Conservation (phyloP, 2,888 invertebrate species). For the Druceiella hillmani region DNA sequence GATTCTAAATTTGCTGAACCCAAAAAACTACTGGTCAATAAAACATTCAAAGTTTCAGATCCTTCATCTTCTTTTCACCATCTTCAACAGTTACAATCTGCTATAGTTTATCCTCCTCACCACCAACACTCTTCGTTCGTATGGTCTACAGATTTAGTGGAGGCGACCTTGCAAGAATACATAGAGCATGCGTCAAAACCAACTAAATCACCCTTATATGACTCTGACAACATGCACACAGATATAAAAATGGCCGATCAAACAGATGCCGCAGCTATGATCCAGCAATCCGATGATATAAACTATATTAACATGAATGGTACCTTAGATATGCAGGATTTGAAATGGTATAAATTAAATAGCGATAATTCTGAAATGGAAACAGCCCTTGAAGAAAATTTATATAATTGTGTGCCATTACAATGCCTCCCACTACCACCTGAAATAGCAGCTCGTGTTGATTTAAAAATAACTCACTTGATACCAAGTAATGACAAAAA, state of each 20-base stretch:
- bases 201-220: too few relatives aligned
- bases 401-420: constrained; percentile 46
- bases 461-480: constrained; percentile 56
- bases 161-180: too few relatives aligned
- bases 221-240: constrained; percentile 35
- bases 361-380: constrained; percentile 50
- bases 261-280: constrained; percentile 36
- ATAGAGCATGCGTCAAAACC: too few relatives aligned
- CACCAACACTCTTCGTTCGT: too few relatives aligned
- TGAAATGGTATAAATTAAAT: constrained; percentile 44
- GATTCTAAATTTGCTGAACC: constrained; percentile 40
- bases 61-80: too few relatives aligned
- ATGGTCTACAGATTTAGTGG: too few relatives aligned
- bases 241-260: constrained; percentile 43
- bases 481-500: constrained; percentile 64
- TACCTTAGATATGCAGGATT: constrained; percentile 44
- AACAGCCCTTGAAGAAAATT: constrained; percentile 39
- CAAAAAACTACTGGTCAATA: constrained; percentile 34
- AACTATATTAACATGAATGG: constrained; percentile 44
- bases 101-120: too few relatives aligned
- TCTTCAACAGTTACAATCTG: too few relatives aligned
- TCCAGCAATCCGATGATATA: constrained; percentile 36
- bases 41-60: constrained; percentile 42
- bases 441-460: constrained; percentile 41
- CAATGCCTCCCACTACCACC: constrained; percentile 54